Evolutionary conservation across 92 coral and sea anemone genomes (phyloP), one percentile per base, ranked within the genome.

Genomic region (Siderastrea siderea): DNA sequence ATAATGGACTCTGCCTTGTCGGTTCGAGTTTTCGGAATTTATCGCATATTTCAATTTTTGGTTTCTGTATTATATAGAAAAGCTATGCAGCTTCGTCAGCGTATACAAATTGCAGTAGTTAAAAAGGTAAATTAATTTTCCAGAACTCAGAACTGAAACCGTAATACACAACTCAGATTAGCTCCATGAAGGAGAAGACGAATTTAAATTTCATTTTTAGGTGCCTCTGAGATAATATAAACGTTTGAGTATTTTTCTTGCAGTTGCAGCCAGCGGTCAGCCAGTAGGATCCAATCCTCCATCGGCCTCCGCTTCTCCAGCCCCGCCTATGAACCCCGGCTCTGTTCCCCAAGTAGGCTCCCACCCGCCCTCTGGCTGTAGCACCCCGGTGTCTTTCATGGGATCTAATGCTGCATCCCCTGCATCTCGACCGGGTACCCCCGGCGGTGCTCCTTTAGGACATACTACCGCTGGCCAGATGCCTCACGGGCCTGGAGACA

Each of bases 321-420:
- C 96, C 45, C 96, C 93, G 7, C 87, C 78, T n/a, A 90, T 91
- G 86, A 95, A 94, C 90, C 98, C 95, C 19, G 95, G 94, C 57
- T 95, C 98, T 47, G 94, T 90, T 44, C 88, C 90, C 71, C 88
- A 91, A 10, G 74, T 92, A 9, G 89, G 96, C 57, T 95, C 98
- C 68, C 96, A 88, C 45, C 98, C 96, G n/a, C 87, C 96, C 17
- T 95, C 98, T 46, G 98, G 98, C 49, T 95, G 98, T 82, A 95
- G 98, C 75, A 95, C 98, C 48, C 98, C 98, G 15, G 98, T 92
- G 9, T 95, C 98, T 65, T 95, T 90, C 76, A 87, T 93, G 84
- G 98, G 98, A 49, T 89, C 92, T 14, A 85, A 92, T 60, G 96
- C 95, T 8, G 92, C 91, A 5, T 89, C 96, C 7, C 95, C 98